Base-by-base conservation (phyloP, 2,797 vertebrate genomes). In the Ceyx erithaca region DNA sequence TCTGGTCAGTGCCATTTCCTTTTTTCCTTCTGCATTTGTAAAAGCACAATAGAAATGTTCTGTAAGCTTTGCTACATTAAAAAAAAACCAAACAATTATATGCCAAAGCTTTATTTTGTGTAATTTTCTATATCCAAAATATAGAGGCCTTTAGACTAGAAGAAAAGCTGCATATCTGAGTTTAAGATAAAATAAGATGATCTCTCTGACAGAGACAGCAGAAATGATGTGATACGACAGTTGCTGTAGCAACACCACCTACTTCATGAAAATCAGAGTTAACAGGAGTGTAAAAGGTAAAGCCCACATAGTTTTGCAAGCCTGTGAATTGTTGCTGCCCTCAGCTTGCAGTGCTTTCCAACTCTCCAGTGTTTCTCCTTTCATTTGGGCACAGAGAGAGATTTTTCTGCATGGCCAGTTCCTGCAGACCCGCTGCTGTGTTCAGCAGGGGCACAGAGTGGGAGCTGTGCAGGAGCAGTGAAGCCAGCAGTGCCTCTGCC, bases 231-330 rank as follows among this genome's bases (percentile, higher is more conserved):
- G 95, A 97, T 96, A 89, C 85, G 95, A 97, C 97, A 97, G 97
- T 98, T 98, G 96, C 97, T 97, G 95, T 97, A 97, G 97, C 96
- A 98, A 98, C 97, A 97, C 97, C 92, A 81, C 97, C 98, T 92
- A 97, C 97, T 95, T 96, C 58, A 79, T 96, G 95, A 97, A 96
- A 97, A 97, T 96, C 93, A 69, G 89, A 92, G 90, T 95, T 96
- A 96, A 96, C 93, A 91, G 95, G 95, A 97, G 95, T 94, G 95
- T 90, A 85, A 92, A 96, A 96, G 95, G 94, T 96, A 93, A 94
- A 93, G 92, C 93, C 89, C 76, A 41, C 91, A 95, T 92, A 87
- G 92, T 97, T 96, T 96, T 95, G 90, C 87, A 89, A 91, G 73
- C 69, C 66, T 63, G 0, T 93, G 89, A 86, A 87, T 95, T 93